Evolutionary conservation across 2,113 vertebrate genomes (phyloP), one percentile per base, ranked within the genome.

Genomic region (Antechinus stuartii): DNA sequence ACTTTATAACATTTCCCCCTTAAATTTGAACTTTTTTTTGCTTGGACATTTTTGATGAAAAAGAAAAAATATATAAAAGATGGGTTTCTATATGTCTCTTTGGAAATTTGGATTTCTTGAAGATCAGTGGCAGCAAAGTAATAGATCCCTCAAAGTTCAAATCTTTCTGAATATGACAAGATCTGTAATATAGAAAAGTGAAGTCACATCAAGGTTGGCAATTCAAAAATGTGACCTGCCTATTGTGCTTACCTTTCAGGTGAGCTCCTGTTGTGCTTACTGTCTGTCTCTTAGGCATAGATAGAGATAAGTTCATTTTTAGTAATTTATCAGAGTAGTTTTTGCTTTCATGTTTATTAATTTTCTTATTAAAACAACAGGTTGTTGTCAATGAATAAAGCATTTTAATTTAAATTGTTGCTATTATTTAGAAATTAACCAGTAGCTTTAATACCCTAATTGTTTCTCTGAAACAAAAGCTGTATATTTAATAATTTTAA

Each of bases 101-200:
- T 97, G 93, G 96, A 98, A 97, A 97, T 96, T 94, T 91, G 93
- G 54, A n/a, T 97, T 97, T 98, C 98, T 97, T 97, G 95, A 98
- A 98, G 96, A 97, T 97, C 96, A 98, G 96, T 96, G 94, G 94
- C 54, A 96, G 84, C 54, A 90, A 93, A 52, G 96, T 94, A 95
- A 97, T 96, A 96, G 97, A 98, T 96, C 92, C 92, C 54, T 96
- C 55, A 91, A 90, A 2, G 42, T 96, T 97, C 95, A 97, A 96
- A 96, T 50, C 94, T 97, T 96, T 96, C 96, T 97, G 94, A 98
- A 97, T 97, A 97, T 97, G 96, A 97, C 95, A 96, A 94, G 96
- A 97, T 96, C 94, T 97, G 84, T 96, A 97, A 97, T 91, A 95
- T 89, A 97, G 94, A 97, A 76, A 49, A 96, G 92, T 96, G 95